Percentiles rank a stretch among this genome's conserved stretches.
Evolutionary conservation across 2,797 vertebrate genomes (phyloP).

Genomic region (Onychomys arenicola): DNA sequence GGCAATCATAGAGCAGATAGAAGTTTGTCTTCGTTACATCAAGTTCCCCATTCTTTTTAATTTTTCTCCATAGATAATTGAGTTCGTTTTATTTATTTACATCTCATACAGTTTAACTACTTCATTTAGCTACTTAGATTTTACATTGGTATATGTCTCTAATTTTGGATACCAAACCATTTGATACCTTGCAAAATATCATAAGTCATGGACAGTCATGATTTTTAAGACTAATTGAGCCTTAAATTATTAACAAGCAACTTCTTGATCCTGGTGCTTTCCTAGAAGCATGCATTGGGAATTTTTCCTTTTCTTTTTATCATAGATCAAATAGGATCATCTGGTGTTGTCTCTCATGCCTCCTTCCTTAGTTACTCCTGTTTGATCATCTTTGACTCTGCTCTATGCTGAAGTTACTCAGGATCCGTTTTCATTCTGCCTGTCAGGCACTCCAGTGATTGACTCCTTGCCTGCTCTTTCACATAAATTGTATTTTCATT

Average conservation of each 20-base stretch:
- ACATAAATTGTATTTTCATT: neutral
- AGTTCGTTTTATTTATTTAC: conserved; percentile 21
- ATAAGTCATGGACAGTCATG: neutral
- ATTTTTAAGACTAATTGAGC: neutral
- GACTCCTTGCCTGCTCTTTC: neutral
- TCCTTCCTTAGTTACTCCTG: neutral
- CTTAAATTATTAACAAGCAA: neutral
- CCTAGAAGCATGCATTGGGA: neutral
- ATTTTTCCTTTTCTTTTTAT: neutral
- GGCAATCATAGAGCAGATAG: conserved; percentile 23
- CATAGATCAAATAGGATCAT: rapidly evolving
- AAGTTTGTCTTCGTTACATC: conserved; percentile 10
- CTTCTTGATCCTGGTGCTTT: neutral
- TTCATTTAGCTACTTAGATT: neutral
- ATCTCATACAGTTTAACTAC: neutral
- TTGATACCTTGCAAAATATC: neutral
- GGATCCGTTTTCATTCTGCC: neutral
- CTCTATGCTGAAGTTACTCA: neutral
- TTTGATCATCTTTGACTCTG: neutral
- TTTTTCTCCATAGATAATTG: neutral
- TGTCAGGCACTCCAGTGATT: neutral
- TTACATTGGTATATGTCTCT: neutral
- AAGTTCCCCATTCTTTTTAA: neutral
- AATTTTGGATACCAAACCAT: neutral
- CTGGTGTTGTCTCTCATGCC: rapidly evolving